Evolutionary conservation across 1,140 invertebrate species (phyloP).

Genomic region (Drosophila murphyi): DNA sequence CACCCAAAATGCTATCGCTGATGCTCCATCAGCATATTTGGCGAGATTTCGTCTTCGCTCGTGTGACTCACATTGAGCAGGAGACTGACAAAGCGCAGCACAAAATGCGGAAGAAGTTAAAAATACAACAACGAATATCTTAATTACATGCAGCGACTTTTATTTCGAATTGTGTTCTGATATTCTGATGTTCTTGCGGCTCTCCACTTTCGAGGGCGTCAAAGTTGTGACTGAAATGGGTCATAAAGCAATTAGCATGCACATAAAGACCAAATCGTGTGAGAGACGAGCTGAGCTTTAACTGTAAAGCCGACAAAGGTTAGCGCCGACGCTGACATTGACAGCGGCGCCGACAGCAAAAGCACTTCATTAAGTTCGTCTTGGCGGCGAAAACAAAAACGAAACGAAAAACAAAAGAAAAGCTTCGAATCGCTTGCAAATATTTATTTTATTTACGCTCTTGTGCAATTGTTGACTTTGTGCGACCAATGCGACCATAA

Average conservation of each 20-base stretch:
- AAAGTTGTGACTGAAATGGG: slow-evolving; percentile 62
- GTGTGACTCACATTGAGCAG: slow-evolving; percentile 17
- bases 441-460: slow-evolving; percentile 63
- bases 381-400: background rate
- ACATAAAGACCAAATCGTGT: slow-evolving; percentile 66
- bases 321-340: slow-evolving; percentile 8
- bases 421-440: slow-evolving; percentile 60
- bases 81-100: slow-evolving; percentile 47
- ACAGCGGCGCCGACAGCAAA: slow-evolving; percentile 17
- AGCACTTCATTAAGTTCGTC: background rate
- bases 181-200: slow-evolving; percentile 17
- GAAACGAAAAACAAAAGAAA: slow-evolving; percentile 37
- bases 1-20: slow-evolving; percentile 44
- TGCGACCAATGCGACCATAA: slow-evolving; percentile 61
- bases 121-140: slow-evolving; percentile 52
- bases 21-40: slow-evolving; percentile 27
- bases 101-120: slow-evolving; percentile 54
- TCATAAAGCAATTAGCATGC: slow-evolving; percentile 76
- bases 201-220: slow-evolving; percentile 62
- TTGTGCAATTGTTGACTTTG: slow-evolving; percentile 67
- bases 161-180: slow-evolving; percentile 18
- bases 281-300: slow-evolving; percentile 51
- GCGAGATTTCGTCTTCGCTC: slow-evolving; percentile 55
- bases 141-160: slow-evolving; percentile 65
- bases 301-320: slow-evolving; percentile 71